These are phyloP conservation scores for Jordanella pulchra DNA, from an alignment of 2,797 vertebrate genomes.

Conservation along the genomic window DNA sequence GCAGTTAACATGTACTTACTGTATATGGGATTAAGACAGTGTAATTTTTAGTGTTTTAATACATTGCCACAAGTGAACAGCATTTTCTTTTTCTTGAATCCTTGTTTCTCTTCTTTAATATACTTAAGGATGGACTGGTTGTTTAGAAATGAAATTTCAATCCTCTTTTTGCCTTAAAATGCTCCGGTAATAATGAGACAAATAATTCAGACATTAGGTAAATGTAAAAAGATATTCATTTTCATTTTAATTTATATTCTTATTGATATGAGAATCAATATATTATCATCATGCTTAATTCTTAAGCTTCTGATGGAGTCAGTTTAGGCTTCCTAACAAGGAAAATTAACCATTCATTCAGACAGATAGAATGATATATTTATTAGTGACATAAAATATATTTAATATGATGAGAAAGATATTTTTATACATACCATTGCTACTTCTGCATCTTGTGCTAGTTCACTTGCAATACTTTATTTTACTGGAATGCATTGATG, in stretches of 20 bases:
- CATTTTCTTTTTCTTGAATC: not conserved
- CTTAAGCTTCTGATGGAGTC: not conserved
- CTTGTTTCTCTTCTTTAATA: not conserved
- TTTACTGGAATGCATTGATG: not conserved
- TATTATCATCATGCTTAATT: not conserved
- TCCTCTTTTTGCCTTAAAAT: not conserved
- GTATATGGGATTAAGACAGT: not conserved
- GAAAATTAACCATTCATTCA: not conserved
- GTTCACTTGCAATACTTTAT: not conserved
- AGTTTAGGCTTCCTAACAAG: not conserved
- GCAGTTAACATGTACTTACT: not conserved
- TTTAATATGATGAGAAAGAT: not conserved
- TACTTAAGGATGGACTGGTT: not conserved
- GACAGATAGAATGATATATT: not conserved
- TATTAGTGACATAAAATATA: not conserved
- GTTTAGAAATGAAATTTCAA: not conserved
- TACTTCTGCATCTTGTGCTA: not conserved
- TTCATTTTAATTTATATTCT: not conserved
- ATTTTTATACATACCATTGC: not conserved
- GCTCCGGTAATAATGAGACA: not conserved
- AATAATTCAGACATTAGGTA: not conserved
- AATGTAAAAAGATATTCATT: not conserved
- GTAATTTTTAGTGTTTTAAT: too few relatives aligned
- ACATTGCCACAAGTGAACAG: too few relatives aligned
- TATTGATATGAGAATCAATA: not conserved